Percentiles rank a stretch among this genome's conserved stretches.
Evolutionary conservation across 1,140 invertebrate genomes (phyloP).

Genomic region (Papilio polyxenes): DNA sequence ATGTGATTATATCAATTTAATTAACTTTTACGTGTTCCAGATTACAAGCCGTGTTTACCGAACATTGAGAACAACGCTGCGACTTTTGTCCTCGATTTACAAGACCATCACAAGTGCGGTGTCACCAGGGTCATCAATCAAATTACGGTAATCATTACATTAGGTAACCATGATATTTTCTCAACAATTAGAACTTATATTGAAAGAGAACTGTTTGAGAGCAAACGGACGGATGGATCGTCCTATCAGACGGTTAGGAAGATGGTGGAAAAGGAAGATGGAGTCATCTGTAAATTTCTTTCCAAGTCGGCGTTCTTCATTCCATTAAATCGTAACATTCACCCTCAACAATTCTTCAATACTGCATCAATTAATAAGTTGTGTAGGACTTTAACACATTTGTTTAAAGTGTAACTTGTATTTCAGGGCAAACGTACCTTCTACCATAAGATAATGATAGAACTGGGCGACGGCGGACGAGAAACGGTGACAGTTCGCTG

Average conservation of each 20-base stretch:
- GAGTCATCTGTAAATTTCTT: neutral
- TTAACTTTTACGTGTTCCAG: conserved; percentile 50
- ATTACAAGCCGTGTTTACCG: conserved; percentile 82
- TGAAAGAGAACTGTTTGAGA: neutral
- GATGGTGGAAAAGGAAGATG: neutral
- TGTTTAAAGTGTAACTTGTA: conserved; percentile 3
- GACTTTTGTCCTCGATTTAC: conserved; percentile 83
- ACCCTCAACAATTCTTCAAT: neutral
- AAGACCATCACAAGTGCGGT: conserved; percentile 85
- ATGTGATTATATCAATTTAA: too few species aligned
- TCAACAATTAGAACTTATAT: neutral
- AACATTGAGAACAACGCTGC: conserved; percentile 77
- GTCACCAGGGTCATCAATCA: conserved; percentile 85
- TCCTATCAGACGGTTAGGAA: neutral
- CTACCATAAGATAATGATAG: conserved; percentile 88
- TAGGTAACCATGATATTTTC: conserved; percentile 50
- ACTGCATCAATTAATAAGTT: too few species aligned
- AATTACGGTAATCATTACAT: conserved; percentile 78
- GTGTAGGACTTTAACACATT: too few species aligned
- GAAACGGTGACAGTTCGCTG: conserved; percentile 84
- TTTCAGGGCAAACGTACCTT: conserved; percentile 86
- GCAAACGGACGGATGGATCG: too few species aligned
- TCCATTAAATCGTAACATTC: neutral
- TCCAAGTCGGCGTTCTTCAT: neutral
- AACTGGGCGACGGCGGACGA: conserved; percentile 78